Evolutionary conservation across 2,113 vertebrate genomes (phyloP).

Genomic region (Irena cyanogastra): DNA sequence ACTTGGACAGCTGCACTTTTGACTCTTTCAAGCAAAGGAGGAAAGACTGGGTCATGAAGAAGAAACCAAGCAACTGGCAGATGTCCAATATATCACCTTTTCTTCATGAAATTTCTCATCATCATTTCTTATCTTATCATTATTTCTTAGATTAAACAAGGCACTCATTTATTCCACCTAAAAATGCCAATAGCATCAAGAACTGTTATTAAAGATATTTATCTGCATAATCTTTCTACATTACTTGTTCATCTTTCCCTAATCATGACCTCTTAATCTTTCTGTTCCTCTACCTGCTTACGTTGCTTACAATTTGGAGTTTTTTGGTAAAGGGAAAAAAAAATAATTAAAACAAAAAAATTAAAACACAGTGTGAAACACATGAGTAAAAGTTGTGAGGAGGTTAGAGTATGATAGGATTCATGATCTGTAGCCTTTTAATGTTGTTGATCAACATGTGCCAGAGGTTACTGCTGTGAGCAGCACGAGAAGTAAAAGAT

Average conservation of each 20-base stretch:
- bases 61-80: background rate
- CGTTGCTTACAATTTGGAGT: background rate
- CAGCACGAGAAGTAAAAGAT: background rate
- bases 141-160: background rate
- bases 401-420: background rate
- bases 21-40: background rate
- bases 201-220: background rate
- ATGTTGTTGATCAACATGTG: background rate
- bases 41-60: background rate
- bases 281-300: background rate
- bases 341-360: background rate
- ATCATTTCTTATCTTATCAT: background rate
- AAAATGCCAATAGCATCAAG: background rate
- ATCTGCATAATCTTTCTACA: background rate
- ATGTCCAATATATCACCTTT: background rate
- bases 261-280: background rate
- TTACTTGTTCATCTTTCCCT: background rate
- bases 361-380: background rate
- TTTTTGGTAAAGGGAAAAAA: background rate
- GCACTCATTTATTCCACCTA: background rate
- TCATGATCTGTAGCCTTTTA: background rate
- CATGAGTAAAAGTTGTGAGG: background rate
- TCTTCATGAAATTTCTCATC: background rate
- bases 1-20: background rate
- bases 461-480: background rate